Percentiles rank a stretch among this genome's conserved stretches.
Evolutionary conservation across 2,888 invertebrate species (phyloP).

Genomic region (Panopea generosa): DNA sequence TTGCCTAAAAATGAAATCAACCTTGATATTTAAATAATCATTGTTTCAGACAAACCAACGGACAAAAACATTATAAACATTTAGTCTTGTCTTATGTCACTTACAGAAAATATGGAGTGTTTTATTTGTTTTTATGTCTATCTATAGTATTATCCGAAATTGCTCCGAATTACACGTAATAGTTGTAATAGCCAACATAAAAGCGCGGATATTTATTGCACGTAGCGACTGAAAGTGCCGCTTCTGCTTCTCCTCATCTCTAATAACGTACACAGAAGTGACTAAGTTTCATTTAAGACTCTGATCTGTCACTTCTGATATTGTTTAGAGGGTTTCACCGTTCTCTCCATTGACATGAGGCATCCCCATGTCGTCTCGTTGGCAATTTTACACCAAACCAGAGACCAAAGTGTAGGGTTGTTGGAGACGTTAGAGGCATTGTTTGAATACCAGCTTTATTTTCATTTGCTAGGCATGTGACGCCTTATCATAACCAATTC

Average conservation of each 20-base stretch:
- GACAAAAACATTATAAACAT: too few species aligned
- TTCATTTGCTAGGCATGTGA: slow-evolving; percentile 31
- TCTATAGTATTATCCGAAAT: not conserved
- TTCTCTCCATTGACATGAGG: slow-evolving; percentile 45
- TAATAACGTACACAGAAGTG: slow-evolving; percentile 54
- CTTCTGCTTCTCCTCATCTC: slow-evolving; percentile 51
- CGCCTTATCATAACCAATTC: slow-evolving; percentile 47
- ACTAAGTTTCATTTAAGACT: slow-evolving; percentile 54
- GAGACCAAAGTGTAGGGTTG: slow-evolving; percentile 40
- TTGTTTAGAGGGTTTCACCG: slow-evolving; percentile 37
- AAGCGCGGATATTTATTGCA: slow-evolving; percentile 52
- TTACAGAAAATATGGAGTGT: too few species aligned
- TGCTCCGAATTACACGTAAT: slow-evolving; percentile 50
- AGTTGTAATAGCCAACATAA: slow-evolving; percentile 50
- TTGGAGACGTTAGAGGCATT: slow-evolving; percentile 19
- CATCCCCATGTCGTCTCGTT: slow-evolving; percentile 34
- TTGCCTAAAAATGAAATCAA: too few species aligned
- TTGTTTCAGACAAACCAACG: too few species aligned
- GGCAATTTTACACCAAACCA: slow-evolving; percentile 57
- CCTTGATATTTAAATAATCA: too few species aligned
- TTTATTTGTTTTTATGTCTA: too few species aligned
- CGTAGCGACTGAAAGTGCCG: slow-evolving; percentile 29
- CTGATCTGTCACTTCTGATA: slow-evolving; percentile 56
- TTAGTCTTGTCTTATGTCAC: too few species aligned
- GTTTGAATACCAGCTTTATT: slow-evolving; percentile 36